Base-by-base conservation (phyloP, 2,888 invertebrate genomes). In the Diplazon laetatorius region DNA sequence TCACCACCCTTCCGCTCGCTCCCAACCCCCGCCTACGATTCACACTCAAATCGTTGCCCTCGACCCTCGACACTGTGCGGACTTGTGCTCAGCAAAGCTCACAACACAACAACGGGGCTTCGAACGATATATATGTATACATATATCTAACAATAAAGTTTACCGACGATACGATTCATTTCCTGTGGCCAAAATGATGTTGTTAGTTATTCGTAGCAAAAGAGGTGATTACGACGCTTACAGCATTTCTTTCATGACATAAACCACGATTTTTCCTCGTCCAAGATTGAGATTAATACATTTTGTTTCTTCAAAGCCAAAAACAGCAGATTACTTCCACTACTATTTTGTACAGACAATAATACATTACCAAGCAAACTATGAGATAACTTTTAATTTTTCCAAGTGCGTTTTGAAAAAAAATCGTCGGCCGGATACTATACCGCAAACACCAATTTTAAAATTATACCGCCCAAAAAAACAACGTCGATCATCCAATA, bases 31-130 rank as follows among this genome's bases (percentile, higher is more conserved):
- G 10, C 63, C 37, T 4, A 42, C 20, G 35, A 25, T 48, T 25
- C 55, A 18, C 55, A 35, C 35, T 35, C 16, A 66, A 66, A 66
- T 52, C 52, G 66, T 39, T 14, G 22, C 39, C 39, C 65, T 65
- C 65, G 50, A 57, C 57, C 57, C 57, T 57, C 37, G 37, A 18
- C 35, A 57, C 57, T 18, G 35, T n/a, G n/a, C 16, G 35, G 35
- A 57, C 57, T 10, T 16, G 37, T 35, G 37, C 35, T n/a, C 57
- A 8, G 16, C 3, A 18, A 10, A 3, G 16, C 18, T 37, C 12
- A 18, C 8, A 35, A 35, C 18, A 57, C 57, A 4, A 4, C 35
- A 57, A 35, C 16, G 3, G 16, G 10, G 18, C 9, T 35, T 12
- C 12, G 4, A 35, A 35, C 30, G n/a, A 14, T 30, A 1, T 30